These are phyloP conservation scores for Oryzaephilus surinamensis DNA, from an alignment of 1,140 invertebrate species.

Conservation along the genomic window DNA sequence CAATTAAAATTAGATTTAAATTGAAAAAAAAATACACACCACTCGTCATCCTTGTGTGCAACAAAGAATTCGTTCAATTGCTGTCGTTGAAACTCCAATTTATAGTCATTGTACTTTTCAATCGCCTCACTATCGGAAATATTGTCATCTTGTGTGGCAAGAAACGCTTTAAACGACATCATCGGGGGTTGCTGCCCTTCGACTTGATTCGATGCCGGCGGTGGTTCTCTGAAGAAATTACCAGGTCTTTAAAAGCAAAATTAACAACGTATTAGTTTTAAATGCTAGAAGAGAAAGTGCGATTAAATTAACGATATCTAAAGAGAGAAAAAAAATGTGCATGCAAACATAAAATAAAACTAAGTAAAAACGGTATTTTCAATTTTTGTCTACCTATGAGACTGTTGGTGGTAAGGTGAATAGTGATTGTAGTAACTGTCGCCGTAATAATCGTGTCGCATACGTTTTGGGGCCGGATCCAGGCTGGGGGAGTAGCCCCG, in stretches of 20 bases:
- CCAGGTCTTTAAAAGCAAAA: constrained; percentile 19
- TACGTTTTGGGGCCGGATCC: constrained; percentile 70
- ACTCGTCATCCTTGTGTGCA: constrained; percentile 98
- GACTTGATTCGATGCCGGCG: constrained; percentile 9
- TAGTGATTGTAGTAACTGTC: constrained; percentile 46
- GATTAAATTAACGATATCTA: constrained; percentile 5
- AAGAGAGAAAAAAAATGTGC: constrained; percentile 3
- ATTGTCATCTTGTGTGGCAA: constrained; percentile 91
- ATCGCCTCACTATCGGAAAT: constrained; percentile 96
- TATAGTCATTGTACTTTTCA: constrained; percentile 97
- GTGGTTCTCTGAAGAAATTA: constrained; percentile 34
- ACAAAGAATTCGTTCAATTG: constrained; percentile 99
- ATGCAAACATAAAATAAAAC: constrained; percentile 2
- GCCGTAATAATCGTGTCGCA: constrained; percentile 55
- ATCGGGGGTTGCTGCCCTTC: constrained; percentile 78
- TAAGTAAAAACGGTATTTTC: constrained; percentile 6
- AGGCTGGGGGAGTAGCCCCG: constrained; percentile 68
- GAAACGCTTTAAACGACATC: constrained; percentile 95
- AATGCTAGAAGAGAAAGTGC: constrained; percentile 1
- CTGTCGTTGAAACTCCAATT: constrained; percentile 89
- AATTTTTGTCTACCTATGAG: constrained; percentile 27
- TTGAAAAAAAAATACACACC: constrained; percentile 54
- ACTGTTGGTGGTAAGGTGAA: constrained; percentile 38
- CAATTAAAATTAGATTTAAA: neutral
- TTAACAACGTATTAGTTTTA: constrained; percentile 2